Conservation (phyloP, 2,113 vertebrate species). For the Notothenia coriiceps region DNA sequence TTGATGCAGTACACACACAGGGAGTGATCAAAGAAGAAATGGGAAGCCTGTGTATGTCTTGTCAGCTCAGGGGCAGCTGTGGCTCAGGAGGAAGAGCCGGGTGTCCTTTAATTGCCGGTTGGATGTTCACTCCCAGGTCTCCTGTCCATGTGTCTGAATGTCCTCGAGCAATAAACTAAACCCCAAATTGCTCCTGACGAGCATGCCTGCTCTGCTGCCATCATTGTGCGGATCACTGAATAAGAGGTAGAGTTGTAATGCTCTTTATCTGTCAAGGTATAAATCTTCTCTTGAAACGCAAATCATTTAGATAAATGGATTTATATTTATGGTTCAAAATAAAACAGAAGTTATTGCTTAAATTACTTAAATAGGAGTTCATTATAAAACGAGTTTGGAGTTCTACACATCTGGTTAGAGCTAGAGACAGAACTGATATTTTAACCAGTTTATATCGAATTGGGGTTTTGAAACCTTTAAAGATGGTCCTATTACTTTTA, state of each 20-base stretch:
- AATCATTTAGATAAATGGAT: too few species aligned
- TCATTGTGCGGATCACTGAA: not conserved
- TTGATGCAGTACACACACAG: not conserved
- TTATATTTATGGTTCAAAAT: too few species aligned
- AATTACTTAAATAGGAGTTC: too few species aligned
- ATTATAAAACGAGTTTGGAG: not conserved
- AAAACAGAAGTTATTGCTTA: too few species aligned
- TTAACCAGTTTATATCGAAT: too few species aligned
- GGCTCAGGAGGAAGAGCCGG: not conserved
- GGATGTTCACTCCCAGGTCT: not conserved
- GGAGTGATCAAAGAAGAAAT: not conserved
- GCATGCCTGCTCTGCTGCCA: not conserved
- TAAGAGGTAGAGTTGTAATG: not conserved
- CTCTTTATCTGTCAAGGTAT: not conserved
- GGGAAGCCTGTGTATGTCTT: not conserved
- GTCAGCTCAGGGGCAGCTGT: not conserved
- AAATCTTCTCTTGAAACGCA: not conserved
- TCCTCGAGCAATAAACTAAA: constrained; percentile 8
- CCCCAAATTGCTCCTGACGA: not conserved
- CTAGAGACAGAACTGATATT: not conserved
- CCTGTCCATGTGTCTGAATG: not conserved
- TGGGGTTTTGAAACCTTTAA: too few species aligned
- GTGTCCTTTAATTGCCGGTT: constrained; percentile 8
- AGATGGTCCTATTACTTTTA: not conserved
- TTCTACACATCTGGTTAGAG: not conserved